These are phyloP conservation scores for Carassius gibelio DNA, from an alignment of 2,113 vertebrate species.

Conservation along the genomic window DNA sequence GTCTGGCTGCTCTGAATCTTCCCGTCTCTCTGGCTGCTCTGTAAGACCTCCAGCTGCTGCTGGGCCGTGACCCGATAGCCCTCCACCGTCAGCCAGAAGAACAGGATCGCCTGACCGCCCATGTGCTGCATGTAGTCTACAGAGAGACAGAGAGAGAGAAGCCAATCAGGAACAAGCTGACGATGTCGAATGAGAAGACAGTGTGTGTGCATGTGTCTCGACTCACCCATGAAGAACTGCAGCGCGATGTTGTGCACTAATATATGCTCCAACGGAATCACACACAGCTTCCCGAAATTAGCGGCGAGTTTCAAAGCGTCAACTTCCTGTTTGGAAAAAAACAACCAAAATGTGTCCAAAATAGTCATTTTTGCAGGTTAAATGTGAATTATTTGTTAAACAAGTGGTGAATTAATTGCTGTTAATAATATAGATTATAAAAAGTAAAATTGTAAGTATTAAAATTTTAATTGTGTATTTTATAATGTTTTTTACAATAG, in stretches of 20 bases:
- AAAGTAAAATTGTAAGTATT: no score
- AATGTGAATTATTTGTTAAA: not conserved
- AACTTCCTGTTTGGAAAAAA: slow-evolving; percentile 82
- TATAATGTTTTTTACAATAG: not conserved
- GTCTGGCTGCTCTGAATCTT: slow-evolving; percentile 90
- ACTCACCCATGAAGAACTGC: slow-evolving; percentile 98
- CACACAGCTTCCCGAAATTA: slow-evolving; percentile 97
- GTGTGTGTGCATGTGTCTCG: not conserved
- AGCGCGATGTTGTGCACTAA: slow-evolving; percentile 97
- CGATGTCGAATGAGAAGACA: no score
- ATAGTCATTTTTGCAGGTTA: not conserved
- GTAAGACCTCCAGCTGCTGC: slow-evolving; percentile 93
- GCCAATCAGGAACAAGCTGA: not conserved
- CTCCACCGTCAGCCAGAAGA: slow-evolving; percentile 99
- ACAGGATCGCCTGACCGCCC: slow-evolving; percentile 95
- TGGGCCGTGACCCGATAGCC: slow-evolving; percentile 97
- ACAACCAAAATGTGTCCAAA: not conserved
- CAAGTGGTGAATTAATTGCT: no score
- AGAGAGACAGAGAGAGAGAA: not conserved
- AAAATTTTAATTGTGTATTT: not conserved
- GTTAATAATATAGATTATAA: no score
- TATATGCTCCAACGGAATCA: slow-evolving; percentile 96
- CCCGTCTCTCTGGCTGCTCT: slow-evolving; percentile 85
- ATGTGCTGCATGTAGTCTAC: slow-evolving; percentile 97
- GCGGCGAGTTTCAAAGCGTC: slow-evolving; percentile 96